phyloP scores from a whole-genome alignment of 1,140 invertebrate species.

The Drosophila kepulauana region DNA sequence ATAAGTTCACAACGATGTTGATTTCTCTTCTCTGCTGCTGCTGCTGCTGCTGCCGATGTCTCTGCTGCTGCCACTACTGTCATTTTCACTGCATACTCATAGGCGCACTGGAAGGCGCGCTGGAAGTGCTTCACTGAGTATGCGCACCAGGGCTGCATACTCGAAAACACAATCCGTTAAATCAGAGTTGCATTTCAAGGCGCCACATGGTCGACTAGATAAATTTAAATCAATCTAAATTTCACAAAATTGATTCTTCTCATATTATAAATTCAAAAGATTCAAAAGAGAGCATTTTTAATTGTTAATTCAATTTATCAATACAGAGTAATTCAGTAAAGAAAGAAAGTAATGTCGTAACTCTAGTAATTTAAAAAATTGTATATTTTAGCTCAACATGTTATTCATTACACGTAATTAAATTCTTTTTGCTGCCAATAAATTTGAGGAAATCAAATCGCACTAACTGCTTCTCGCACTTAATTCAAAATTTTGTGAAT shows the following conservation, averaged over 20 bases:
- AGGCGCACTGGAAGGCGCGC: conserved; percentile 62
- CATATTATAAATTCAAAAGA: background rate
- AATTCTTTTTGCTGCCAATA: no score
- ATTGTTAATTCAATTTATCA: no score
- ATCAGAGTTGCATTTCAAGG: conserved; percentile 11
- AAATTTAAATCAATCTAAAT: background rate
- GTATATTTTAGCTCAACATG: background rate
- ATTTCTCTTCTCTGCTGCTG: conserved; percentile 34
- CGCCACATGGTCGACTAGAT: background rate
- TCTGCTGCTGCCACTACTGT: conserved; percentile 68
- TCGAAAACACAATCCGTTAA: background rate
- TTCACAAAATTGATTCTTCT: background rate
- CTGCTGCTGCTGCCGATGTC: conserved; percentile 35
- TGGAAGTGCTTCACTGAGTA: conserved; percentile 50
- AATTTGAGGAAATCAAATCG: no score
- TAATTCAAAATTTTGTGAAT: no score
- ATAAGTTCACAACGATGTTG: conserved; percentile 66
- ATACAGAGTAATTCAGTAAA: no score
- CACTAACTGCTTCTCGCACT: no score
- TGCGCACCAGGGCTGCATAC: conserved; percentile 52
- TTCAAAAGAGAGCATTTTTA: conserved; percentile 2
- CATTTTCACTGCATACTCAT: conserved; percentile 84
- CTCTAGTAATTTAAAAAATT: background rate
- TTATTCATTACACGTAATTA: no score
- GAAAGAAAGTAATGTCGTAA: no score